These are phyloP conservation scores for Platyscapa corneri DNA, from an alignment of 1,140 invertebrate species.

Conservation along the genomic window DNA sequence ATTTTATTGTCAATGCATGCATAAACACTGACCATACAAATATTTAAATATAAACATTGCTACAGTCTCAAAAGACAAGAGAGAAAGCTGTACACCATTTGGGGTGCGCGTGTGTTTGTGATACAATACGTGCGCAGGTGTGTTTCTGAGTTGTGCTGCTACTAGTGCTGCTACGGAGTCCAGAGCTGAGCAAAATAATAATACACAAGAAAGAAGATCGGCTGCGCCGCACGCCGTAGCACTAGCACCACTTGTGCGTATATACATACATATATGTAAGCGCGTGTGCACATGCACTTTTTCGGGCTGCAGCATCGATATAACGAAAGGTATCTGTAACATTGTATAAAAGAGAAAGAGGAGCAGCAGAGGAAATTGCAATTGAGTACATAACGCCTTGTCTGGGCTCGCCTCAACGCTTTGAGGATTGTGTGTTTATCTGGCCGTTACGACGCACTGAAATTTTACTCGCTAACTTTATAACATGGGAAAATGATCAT, in stretches of 20 bases:
- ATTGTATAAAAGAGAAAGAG: background rate
- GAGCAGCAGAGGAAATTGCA: background rate
- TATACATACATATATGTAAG: background rate
- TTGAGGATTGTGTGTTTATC: background rate
- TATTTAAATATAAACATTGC: background rate
- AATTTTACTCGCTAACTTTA: background rate
- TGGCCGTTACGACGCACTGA: background rate
- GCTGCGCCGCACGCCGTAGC: background rate
- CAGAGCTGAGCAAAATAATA: conserved; percentile 23
- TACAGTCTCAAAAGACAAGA: background rate
- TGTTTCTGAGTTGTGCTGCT: background rate
- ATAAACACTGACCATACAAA: background rate
- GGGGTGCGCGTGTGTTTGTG: background rate
- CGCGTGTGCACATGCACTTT: conserved; percentile 41
- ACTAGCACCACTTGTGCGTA: background rate
- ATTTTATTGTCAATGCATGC: background rate
- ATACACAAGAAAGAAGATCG: conserved; percentile 2
- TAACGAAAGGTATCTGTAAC: background rate
- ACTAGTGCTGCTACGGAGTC: background rate
- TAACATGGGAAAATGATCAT: conserved; percentile 46
- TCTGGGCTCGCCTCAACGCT: background rate
- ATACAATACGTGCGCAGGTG: conserved; percentile 1
- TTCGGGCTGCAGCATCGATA: conserved; percentile 28
- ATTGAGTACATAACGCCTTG: background rate
- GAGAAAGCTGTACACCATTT: background rate